Conservation (phyloP, 2,888 invertebrate species). For the Athetis lepigone region DNA sequence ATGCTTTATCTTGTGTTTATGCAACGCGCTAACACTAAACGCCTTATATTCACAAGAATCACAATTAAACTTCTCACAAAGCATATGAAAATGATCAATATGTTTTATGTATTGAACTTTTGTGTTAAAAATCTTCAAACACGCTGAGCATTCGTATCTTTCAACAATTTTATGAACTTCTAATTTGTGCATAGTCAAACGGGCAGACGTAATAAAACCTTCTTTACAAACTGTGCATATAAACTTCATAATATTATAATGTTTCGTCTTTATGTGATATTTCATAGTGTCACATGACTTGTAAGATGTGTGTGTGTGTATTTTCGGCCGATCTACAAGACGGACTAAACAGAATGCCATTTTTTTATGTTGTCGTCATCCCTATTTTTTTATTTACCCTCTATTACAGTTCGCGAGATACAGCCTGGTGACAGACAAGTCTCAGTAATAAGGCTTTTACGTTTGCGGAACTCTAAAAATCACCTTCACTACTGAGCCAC, state of each 20-base stretch:
- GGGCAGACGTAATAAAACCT: conserved; percentile 72
- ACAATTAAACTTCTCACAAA: conserved; percentile 78
- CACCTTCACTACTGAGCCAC: too few species aligned
- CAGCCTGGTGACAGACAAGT: too few species aligned
- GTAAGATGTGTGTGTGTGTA: too few species aligned
- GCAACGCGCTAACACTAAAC: conserved; percentile 74
- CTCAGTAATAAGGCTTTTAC: too few species aligned
- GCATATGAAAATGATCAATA: conserved; percentile 80
- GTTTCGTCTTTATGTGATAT: conserved; percentile 74
- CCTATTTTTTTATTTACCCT: too few species aligned
- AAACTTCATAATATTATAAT: conserved; percentile 73
- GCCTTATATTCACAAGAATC: conserved; percentile 80
- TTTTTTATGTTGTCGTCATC: too few species aligned
- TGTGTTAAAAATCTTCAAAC: conserved; percentile 77
- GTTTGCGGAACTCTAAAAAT: too few species aligned
- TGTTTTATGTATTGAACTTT: conserved; percentile 74
- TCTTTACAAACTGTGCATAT: conserved; percentile 72
- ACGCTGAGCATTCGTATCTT: conserved; percentile 78
- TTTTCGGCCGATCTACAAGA: too few species aligned
- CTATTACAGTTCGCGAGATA: too few species aligned
- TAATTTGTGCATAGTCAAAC: conserved; percentile 75
- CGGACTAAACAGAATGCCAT: too few species aligned
- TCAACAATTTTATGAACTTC: conserved; percentile 79
- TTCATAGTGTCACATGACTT: conserved; percentile 59
- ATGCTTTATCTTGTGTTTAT: conserved; percentile 84